phyloP scores from a whole-genome alignment of 2,113 vertebrate species.

The Grus americana region DNA sequence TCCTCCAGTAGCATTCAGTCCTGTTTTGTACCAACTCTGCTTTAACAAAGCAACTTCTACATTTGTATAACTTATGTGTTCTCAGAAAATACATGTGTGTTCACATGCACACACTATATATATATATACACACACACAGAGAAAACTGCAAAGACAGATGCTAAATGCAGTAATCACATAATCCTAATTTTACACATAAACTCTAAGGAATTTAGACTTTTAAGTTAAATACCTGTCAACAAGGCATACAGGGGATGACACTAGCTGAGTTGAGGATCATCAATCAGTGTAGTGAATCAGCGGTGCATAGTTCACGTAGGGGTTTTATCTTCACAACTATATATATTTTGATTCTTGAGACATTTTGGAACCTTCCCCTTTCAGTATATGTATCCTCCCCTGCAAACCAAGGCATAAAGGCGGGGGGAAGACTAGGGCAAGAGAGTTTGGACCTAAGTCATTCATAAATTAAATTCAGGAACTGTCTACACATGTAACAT shows the following conservation, averaged over 20 bases:
- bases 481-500: neutral
- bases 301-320: neutral
- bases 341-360: neutral
- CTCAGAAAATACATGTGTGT: neutral
- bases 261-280: neutral
- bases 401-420: neutral
- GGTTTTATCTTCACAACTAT: neutral
- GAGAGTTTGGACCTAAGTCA: neutral
- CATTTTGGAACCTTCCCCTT: neutral
- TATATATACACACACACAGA: neutral
- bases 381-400: neutral
- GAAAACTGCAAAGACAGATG: neutral
- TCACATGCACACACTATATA: fast-evolving
- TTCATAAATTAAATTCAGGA: neutral
- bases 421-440: neutral
- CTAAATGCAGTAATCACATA: neutral
- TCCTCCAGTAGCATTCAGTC: neutral
- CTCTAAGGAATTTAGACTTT: neutral
- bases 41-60: neutral
- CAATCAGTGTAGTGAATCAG: neutral
- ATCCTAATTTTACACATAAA: neutral
- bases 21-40: neutral
- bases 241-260: neutral
- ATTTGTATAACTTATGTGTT: neutral
- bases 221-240: neutral